phyloP scores from a whole-genome alignment of 2,797 vertebrate species.

The Lophius americanus region DNA sequence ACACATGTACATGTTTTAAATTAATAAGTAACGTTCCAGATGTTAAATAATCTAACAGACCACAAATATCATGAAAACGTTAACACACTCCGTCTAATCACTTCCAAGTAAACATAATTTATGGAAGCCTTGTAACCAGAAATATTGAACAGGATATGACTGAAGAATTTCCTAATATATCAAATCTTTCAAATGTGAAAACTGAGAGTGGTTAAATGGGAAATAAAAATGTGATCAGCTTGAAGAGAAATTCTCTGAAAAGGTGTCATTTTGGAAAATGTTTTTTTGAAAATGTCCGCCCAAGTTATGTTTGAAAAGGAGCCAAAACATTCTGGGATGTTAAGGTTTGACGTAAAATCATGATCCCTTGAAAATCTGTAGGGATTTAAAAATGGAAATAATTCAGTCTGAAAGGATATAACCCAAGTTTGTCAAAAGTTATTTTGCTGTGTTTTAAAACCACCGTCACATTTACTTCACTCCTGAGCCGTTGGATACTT shows the following conservation, averaged over 20 bases:
- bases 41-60: constrained; percentile 5
- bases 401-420: constrained; percentile 6
- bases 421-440: constrained; percentile 27
- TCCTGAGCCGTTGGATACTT: constrained; percentile 42
- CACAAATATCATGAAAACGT: neutral
- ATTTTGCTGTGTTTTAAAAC: constrained; percentile 11
- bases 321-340: constrained; percentile 23
- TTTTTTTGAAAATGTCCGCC: constrained; percentile 27
- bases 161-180: neutral
- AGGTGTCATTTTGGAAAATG: constrained; percentile 38
- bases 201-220: constrained; percentile 11
- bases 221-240: constrained; percentile 40
- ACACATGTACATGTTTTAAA: neutral
- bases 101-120: constrained; percentile 13
- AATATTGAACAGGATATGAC: constrained; percentile 14
- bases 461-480: constrained; percentile 1
- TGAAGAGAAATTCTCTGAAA: constrained; percentile 34
- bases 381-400: constrained; percentile 11
- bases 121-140: constrained; percentile 13
- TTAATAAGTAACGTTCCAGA: neutral
- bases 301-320: constrained; percentile 18
- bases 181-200: constrained; percentile 22
- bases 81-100: neutral
- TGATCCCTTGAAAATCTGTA: constrained; percentile 12
- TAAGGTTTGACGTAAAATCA: constrained; percentile 17